Conservation (phyloP, 2,797 vertebrate genomes). For the Hoplostethus atlanticus region DNA sequence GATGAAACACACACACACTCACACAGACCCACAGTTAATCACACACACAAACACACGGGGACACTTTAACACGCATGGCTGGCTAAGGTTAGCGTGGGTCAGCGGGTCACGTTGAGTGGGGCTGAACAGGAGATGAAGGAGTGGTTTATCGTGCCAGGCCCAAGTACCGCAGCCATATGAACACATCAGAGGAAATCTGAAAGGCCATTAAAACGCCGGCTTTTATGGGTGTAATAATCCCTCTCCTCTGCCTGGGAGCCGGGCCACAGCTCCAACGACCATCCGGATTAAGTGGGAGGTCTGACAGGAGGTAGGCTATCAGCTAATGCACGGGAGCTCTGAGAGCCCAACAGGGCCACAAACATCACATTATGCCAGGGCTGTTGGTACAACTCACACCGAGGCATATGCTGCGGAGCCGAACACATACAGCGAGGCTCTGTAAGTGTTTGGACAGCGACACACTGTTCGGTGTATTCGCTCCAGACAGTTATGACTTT, state of each 20-base stretch:
- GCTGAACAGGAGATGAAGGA: conserved; percentile 62
- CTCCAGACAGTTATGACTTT: conserved; percentile 27
- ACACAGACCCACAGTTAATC: conserved; percentile 44
- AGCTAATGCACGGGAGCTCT: conserved; percentile 72
- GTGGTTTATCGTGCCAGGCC: conserved; percentile 67
- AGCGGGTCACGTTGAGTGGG: conserved; percentile 53
- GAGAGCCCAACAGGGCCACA: conserved; percentile 57
- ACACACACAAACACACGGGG: conserved; percentile 51
- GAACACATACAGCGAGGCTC: conserved; percentile 10
- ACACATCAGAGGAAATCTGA: conserved; percentile 80
- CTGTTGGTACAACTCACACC: conserved; percentile 46
- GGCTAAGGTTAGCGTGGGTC: conserved; percentile 72
- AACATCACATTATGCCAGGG: conserved; percentile 51
- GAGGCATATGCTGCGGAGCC: conserved; percentile 33
- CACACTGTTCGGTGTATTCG: conserved; percentile 21
- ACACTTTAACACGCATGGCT: conserved; percentile 58
- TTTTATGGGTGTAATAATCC: conserved; percentile 85
- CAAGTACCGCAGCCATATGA: conserved; percentile 69
- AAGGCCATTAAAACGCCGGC: conserved; percentile 80
- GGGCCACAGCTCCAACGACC: conserved; percentile 67
- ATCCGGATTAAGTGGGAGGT: conserved; percentile 75
- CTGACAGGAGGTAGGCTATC: conserved; percentile 75
- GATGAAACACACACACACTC: conserved; percentile 16
- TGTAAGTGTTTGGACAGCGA: conserved; percentile 24
- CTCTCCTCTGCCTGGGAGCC: conserved; percentile 71